Base-by-base conservation (phyloP, 2,113 vertebrate species). In the Phaethornis superciliosus region DNA sequence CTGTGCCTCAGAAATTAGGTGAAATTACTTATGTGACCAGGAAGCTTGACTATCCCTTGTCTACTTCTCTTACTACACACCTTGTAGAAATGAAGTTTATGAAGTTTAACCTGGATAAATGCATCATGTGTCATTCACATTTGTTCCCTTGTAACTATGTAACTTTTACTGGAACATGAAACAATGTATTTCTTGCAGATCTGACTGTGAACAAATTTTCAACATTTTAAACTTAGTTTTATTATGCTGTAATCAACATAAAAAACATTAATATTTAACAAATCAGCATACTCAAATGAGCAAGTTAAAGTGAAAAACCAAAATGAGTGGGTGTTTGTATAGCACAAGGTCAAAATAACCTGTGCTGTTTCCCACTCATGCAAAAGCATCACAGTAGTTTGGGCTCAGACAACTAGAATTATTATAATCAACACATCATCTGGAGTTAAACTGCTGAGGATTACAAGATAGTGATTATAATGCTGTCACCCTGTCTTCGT, bases 1-100 rank as follows among this genome's bases (percentile, higher is more conserved):
- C 59, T 58, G 28, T 15, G 74, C 52, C 88, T 96, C 77, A 67
- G 85, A 96, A 95, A 35, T 70, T 76, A 84, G 56, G 76, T 82
- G 80, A 82, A 86, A 81, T 89, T 60, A 94, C 89, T 91, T 91
- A 85, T 83, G 42, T 58, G 65, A 92, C 35, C 78, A 81, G 75
- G 72, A 88, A 95, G 85, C 84, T 27, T 46, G 49, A 92, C 59
- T 68, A 15, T n/a, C 56, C 85, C 82, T 74, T 30, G 68, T 51
- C 72, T 85, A 22, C 88, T 68, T 60, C 42, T 59, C 35, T 67
- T 47, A 42, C 2, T 63, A 82, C 87, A 46, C 75, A 76, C 54
- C 15, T 13, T 52, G 77, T 28, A 89, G 59, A 78, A 90, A 77
- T 64, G n/a, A n/a, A n/a, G n/a, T n/a, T n/a, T n/a, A n/a, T 37